Evolutionary conservation across 2,113 vertebrate genomes (phyloP), one percentile per base, ranked within the genome.

Genomic region (Alosa alosa): DNA sequence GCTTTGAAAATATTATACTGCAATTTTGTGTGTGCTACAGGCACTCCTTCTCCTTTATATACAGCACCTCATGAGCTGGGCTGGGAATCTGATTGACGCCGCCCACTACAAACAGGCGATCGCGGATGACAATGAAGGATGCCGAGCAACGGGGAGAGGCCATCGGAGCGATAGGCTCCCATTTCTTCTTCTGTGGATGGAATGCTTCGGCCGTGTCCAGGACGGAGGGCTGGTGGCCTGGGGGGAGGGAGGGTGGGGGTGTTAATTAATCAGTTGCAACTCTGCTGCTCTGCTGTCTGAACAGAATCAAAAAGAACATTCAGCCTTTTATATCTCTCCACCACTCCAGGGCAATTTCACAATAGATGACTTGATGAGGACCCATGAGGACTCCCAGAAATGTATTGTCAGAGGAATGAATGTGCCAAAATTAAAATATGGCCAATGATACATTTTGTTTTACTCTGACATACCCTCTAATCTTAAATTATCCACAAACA

Each of bases 81-180:
- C 97, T 98, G 84, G 98, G 96, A 57, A 98, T 97, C 95, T 99
- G 96, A 91, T 96, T 97, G 89, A 99, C 98, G 0, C 98, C 98
- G 0, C 98, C 98, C 13, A 99, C 96, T 0, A 98, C 96, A 88
- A 99, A 94, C 86, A 99, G 96, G 84, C 97, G 97, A 90, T 97
- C 96, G 90, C 94, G 95, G 85, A 99, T 88, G 20, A 97, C 92
- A 0, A 99, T 96, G 93, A 95, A 96, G 92, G 98, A 97, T 86
- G 97, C 96, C 78, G 98, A 97, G 9, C 98, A 99, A 90, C 98
- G 96, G 0, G 98, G 97, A 0, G 96, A 97, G 82, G 93, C 95
- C 98, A 99, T 98, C 39, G 97, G 92, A 0, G 97, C 96, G 64
- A 99, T 87, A 39, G 36, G 93, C 91, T 99, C 98, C 98, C 98